Evolutionary conservation across 1,140 invertebrate species (phyloP).

Genomic region (Ostrea denselamellosa): DNA sequence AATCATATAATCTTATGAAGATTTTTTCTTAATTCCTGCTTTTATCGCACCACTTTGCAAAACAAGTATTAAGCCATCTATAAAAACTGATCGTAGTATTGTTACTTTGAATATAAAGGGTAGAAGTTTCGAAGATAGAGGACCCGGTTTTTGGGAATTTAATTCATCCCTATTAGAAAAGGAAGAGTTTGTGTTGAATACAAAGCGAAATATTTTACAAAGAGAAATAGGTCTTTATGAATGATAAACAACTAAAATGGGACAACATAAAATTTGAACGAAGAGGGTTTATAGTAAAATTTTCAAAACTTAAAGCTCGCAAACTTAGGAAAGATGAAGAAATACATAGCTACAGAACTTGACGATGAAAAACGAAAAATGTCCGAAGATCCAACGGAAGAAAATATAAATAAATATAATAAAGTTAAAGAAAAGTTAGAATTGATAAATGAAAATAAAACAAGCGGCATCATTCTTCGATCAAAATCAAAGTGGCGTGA

Average conservation of each 20-base stretch:
- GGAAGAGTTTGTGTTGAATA: neutral
- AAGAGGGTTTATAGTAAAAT: neutral
- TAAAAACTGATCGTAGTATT: slow-evolving; percentile 3
- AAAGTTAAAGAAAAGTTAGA: no score
- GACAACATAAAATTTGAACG: neutral
- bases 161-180: neutral
- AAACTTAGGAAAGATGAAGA: neutral
- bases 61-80: neutral
- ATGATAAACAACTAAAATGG: slow-evolving; percentile 5
- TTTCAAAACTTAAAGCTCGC: neutral
- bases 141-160: slow-evolving; percentile 5
- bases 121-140: no score
- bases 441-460: slow-evolving; percentile 1
- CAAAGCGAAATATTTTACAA: neutral
- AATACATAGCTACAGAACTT: neutral
- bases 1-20: no score
- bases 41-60: neutral
- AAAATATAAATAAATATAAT: no score
- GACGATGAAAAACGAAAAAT: neutral
- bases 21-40: no score
- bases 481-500: neutral
- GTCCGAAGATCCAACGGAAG: no score
- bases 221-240: neutral
- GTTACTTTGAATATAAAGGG: no score
- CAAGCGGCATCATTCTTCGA: neutral